phyloP scores from a whole-genome alignment of 2,113 vertebrate genomes.

The Haemorhous mexicanus region DNA sequence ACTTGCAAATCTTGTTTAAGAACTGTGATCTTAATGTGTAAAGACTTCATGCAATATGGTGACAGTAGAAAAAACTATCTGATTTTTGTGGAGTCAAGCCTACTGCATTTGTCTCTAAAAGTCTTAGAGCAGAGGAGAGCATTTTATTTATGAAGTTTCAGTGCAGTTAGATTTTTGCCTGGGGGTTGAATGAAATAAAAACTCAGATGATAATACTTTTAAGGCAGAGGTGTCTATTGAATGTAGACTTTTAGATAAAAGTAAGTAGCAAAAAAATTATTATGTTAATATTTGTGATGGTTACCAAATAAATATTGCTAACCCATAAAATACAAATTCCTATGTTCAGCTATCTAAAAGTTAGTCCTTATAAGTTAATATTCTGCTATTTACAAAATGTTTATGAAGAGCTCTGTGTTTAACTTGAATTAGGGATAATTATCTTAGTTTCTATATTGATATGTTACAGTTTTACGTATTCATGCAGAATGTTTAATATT shows the following conservation, averaged over 20 bases:
- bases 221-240: not conserved
- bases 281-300: not conserved
- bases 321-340: not conserved
- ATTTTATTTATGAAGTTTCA: not conserved
- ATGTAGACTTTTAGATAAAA: not conserved
- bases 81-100: not conserved
- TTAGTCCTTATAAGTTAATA: not conserved
- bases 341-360: not conserved
- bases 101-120: not conserved
- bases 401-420: not conserved
- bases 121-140: not conserved
- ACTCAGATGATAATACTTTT: not conserved
- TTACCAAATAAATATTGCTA: not conserved
- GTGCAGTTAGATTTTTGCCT: not conserved
- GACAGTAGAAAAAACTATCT: not conserved
- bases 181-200: not conserved
- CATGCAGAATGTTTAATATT: not conserved
- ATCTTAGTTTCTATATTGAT: not conserved
- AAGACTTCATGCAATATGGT: not conserved
- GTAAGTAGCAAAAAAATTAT: not conserved
- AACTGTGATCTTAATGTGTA: not conserved
- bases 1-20: constrained; percentile 35
- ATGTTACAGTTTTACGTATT: not conserved
- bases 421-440: not conserved
- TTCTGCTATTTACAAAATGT: not conserved